Percentiles rank a stretch among this genome's conserved stretches.
These are phyloP conservation scores for Euphydryas editha DNA, from an alignment of 2,888 invertebrate genomes.

Conservation along the genomic window DNA sequence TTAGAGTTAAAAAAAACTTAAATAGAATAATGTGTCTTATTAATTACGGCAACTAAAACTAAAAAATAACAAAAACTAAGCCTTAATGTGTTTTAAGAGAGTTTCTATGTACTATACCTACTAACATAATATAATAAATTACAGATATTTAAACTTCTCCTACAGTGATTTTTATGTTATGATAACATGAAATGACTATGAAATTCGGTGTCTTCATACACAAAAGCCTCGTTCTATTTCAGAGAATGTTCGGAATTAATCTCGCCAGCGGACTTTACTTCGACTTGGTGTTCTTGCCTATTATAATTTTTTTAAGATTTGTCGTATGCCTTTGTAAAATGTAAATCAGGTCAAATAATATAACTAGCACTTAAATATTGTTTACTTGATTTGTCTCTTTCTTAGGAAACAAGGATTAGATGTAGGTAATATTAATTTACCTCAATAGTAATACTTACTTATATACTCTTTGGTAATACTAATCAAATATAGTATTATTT, in stretches of 20 bases:
- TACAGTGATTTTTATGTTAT: not conserved
- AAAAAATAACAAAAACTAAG: too few relatives aligned
- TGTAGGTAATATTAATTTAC: not conserved
- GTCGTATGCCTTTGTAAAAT: not conserved
- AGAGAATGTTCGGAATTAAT: slow-evolving; percentile 10
- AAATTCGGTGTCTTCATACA: slow-evolving; percentile 3
- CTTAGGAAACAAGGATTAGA: not conserved
- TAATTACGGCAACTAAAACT: too few relatives aligned
- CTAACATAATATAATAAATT: too few relatives aligned
- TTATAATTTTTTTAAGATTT: slow-evolving; percentile 11
- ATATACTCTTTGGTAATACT: too few relatives aligned
- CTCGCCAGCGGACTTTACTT: slow-evolving; percentile 3
- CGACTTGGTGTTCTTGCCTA: not conserved
- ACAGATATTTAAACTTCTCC: not conserved
- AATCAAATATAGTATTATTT: too few relatives aligned
- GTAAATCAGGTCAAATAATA: slow-evolving; percentile 4
- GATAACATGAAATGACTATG: not conserved
- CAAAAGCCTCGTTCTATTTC: slow-evolving; percentile 13
- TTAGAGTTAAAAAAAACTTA: too few relatives aligned
- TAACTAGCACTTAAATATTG: not conserved
- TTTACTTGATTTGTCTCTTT: not conserved
- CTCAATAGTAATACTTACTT: too few relatives aligned
- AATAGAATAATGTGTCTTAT: too few relatives aligned
- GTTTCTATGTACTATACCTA: too few relatives aligned
- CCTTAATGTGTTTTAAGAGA: too few relatives aligned